Evolutionary conservation across 2,113 vertebrate genomes (phyloP), one percentile per base, ranked within the genome.

Genomic region (Atrichornis clamosus): DNA sequence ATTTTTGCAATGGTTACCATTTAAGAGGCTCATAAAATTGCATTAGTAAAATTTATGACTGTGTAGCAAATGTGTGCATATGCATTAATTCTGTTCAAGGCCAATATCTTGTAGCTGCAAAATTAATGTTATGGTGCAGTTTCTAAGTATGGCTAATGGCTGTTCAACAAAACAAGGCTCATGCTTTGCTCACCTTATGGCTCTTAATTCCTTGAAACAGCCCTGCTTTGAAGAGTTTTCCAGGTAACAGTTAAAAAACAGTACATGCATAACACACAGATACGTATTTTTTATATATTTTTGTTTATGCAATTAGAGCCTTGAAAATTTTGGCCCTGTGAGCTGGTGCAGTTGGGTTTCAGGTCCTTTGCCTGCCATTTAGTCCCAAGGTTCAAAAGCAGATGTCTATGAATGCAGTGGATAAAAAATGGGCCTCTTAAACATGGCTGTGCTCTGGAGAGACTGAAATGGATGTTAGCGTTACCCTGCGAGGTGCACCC

Each of bases 41-140:
- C 67, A 81, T 84, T 80, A 91, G 70, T 74, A 47, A 81, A 95
- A 93, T 93, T 93, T 88, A 80, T 82, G 73, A 84, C 58, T 67
- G 64, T 49, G 60, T 65, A 69, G 75, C 37, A 72, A 83, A 65
- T 59, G 81, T 68, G 67, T 60, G 72, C 56, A 27, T 35, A 5
- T 33, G 84, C 74, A 93, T 84, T 70, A 83, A 88, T 89, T 93
- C 59, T 84, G 11, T 59, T 52, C 44, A 28, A 89, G 87, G 85
- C 94, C 47, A 73, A 17, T 7, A 5, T 72, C 70, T 84, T 52
- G 67, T 58, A 74, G 49, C 58, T 77, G 82, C 27, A 80, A 80
- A 84, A 83, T 80, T 96, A 82, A 86, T 46, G 74, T 90, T 76
- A 83, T 1, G 10, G 42, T 52, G 52, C 18, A 33, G 47, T 91